These are phyloP conservation scores for Prunella himalayana DNA, from an alignment of 2,113 vertebrate genomes.

Conservation along the genomic window DNA sequence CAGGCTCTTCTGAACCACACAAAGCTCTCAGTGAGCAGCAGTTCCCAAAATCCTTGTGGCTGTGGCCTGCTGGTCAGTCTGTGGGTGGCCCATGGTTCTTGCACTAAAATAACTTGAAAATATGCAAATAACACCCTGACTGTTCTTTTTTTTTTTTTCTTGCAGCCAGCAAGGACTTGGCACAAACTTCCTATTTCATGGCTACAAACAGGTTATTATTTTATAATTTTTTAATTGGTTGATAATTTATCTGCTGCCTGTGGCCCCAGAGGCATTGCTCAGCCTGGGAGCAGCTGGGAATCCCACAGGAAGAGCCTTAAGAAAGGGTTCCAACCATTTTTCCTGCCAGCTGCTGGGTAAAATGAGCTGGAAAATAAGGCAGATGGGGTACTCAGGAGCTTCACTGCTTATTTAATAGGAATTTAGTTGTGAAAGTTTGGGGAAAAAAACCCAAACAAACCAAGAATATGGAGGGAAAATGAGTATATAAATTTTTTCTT, in stretches of 20 bases:
- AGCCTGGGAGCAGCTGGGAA: neutral
- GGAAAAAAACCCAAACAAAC: neutral
- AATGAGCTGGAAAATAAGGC: neutral
- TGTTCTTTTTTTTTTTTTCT: neutral
- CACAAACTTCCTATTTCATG: constrained; percentile 98
- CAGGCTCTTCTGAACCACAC: neutral
- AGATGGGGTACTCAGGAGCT: neutral
- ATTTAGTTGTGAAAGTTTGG: neutral
- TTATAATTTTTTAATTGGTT: neutral
- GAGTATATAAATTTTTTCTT: rapidly evolving
- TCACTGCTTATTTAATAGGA: neutral
- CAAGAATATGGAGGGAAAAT: neutral
- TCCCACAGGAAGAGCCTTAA: neutral
- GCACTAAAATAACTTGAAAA: neutral
- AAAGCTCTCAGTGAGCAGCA: neutral
- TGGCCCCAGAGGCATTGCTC: neutral
- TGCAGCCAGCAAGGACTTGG: constrained; percentile 97
- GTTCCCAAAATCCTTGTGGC: neutral
- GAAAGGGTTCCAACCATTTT: neutral
- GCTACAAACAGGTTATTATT: constrained; percentile 94
- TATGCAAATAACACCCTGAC: neutral
- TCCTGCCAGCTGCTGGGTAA: neutral
- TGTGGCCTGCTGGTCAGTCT: neutral
- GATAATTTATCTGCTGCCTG: neutral
- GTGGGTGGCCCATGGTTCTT: neutral